Base-by-base conservation (phyloP, 2,888 invertebrate genomes). In the Graphium colonna region DNA sequence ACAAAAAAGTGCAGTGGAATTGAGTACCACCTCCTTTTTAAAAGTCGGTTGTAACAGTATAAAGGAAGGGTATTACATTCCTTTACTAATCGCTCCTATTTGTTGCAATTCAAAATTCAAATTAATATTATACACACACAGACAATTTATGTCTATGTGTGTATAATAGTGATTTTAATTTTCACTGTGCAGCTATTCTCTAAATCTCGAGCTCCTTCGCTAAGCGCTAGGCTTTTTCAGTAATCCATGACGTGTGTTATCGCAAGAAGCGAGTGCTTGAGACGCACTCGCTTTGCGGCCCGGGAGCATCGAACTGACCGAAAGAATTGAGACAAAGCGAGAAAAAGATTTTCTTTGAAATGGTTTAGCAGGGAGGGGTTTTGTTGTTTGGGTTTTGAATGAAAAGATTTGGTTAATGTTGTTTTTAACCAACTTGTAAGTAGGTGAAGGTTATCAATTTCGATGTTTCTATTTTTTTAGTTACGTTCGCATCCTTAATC, bases 161-260 rank as follows among this genome's bases (percentile, higher is more conserved):
- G 26, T 26, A 26, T 26, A 26, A 26, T 26, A 26, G 26, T 26
- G 3, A 26, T 3, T 26, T 26, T 3, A 26, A 26, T 5, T 5
- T 7, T 26, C 7, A 26, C 26, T n/a, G 7, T 26, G 26, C 26
- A 26, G 26, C 33, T 33, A 7, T 10, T 33, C 9, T 33, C 33
- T 43, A 39, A 4, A 17, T 45, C 16, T 33, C n/a, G 17, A 33
- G 12, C 12, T n/a, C n/a, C 33, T 16, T 33, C 31, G 7, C 2
- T 10, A 33, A 33, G 33, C 33, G 9, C 33, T 33, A 33, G 9
- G n/a, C n/a, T 33, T 36, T 36, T 13, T 2, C 13, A 18, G 36
- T 12, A 21, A 12, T 8, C 33, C 33, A 5, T 18, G 16, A 53
- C 53, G 53, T 53, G 53, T 39, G 43, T 48, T 53, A 53, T 53